Base-by-base conservation (phyloP, 2,113 vertebrate genomes). In the Promerops cafer region DNA sequence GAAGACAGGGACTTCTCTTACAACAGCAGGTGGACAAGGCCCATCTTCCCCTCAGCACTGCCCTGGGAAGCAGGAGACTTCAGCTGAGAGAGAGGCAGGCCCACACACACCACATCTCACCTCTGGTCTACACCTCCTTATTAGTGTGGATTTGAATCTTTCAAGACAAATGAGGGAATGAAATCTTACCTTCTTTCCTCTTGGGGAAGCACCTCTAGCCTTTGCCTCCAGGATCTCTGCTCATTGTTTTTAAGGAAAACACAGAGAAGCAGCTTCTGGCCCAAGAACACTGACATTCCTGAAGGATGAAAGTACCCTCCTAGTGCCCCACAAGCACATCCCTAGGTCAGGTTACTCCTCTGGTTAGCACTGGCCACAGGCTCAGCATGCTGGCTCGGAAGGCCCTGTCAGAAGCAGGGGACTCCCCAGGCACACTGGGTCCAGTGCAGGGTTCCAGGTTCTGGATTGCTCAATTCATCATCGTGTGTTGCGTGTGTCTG, bases 181-280 rank as follows among this genome's bases (percentile, higher is more conserved):
- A 79, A 90, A 33, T 17, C n/a, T 79, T 17, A 2, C 16, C 16
- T 69, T 60, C 54, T 74, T 61, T 11, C 12, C 15, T 59, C 31
- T 45, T 63, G 35, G 6, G 24, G 12, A 81, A 86, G 42, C 13
- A 70, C 39, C 12, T 83, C 16, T 31, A 80, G 9, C 11, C 31
- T 49, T 44, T 0, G 0, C 8, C 2, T 33, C 24, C n/a, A n/a
- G 12, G 10, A 66, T 12, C 2, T 83, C 40, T 75, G 39, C 50
- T 60, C 16, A 30, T 23, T 17, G 2, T 37, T 59, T 80, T 31
- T 4, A 26, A 54, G 33, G 13, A 59, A 93, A 92, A 78, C 7
- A 24, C 53, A 77, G 30, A 71, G 35, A 83, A 68, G 4, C 26
- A 81, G n/a, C 10, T 77, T 69, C 54, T 81, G n/a, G 56, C 49